Evolutionary conservation across 2,797 vertebrate genomes (phyloP).

Genomic region (Neoniphon sammara): DNA sequence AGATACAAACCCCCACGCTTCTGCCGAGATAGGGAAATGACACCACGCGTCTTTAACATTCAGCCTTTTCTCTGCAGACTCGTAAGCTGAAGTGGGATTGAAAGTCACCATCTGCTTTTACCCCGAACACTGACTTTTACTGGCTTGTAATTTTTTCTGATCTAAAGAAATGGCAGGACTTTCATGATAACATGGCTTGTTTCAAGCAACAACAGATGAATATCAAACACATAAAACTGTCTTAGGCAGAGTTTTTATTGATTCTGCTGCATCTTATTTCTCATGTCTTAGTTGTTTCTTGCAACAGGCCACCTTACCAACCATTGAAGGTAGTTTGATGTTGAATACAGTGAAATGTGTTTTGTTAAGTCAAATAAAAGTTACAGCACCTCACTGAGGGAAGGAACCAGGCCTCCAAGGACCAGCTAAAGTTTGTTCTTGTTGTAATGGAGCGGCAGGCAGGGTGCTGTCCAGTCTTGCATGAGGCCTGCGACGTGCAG

Average conservation of each 20-base stretch:
- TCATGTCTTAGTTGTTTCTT: no score
- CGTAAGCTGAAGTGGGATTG: not conserved
- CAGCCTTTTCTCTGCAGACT: not conserved
- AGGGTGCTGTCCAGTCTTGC: not conserved
- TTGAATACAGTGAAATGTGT: no score
- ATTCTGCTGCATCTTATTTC: no score
- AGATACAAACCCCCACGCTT: not conserved
- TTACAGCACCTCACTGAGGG: not conserved
- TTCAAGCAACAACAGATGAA: not conserved
- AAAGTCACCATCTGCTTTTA: not conserved
- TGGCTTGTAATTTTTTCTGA: not conserved
- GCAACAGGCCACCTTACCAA: no score
- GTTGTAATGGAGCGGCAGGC: slow-evolving; percentile 7
- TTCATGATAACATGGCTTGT: not conserved
- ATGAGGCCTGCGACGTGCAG: slow-evolving; percentile 36
- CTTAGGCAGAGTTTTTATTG: not conserved
- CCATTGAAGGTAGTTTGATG: not conserved
- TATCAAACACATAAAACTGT: not conserved
- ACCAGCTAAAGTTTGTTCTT: not conserved
- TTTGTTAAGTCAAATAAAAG: no score
- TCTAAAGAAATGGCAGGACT: not conserved
- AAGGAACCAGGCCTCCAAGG: not conserved
- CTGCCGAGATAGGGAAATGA: slow-evolving; percentile 15
- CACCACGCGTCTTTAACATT: not conserved
- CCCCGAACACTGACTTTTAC: not conserved